phyloP scores from a whole-genome alignment of 2,113 vertebrate species.

The Limnothrissa miodon region DNA sequence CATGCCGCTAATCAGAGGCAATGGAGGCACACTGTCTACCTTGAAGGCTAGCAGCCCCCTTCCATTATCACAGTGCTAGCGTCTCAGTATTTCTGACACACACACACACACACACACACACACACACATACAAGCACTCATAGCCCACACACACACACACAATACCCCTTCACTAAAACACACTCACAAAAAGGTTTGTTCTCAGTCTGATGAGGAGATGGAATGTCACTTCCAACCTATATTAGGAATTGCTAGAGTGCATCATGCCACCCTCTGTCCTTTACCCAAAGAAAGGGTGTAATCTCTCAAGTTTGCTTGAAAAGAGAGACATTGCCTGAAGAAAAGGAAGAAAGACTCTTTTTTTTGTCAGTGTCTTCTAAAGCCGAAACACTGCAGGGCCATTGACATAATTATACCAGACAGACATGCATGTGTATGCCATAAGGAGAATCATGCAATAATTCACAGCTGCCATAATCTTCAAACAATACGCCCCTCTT shows the following conservation, averaged over 20 bases:
- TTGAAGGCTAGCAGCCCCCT: background rate
- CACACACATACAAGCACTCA: background rate
- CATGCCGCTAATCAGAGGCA: background rate
- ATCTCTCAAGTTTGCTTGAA: conserved; percentile 6
- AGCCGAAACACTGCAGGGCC: conserved; percentile 10
- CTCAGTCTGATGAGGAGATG: conserved; percentile 30
- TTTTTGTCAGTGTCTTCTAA: conserved; percentile 18
- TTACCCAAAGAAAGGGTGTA: conserved; percentile 7
- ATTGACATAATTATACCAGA: conserved; percentile 23
- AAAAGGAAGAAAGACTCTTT: background rate
- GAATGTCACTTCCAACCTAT: conserved; percentile 30
- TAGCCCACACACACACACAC: background rate
- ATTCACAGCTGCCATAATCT: background rate
- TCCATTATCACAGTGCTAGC: background rate
- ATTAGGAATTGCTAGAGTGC: conserved; percentile 21
- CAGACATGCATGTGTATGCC: background rate
- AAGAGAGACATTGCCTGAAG: conserved; percentile 8
- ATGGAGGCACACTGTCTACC: background rate
- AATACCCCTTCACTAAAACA: background rate
- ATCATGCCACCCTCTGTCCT: conserved; percentile 22
- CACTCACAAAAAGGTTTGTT: background rate
- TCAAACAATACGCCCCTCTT: conserved; percentile 7
- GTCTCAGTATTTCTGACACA: background rate
- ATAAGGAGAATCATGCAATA: conserved; percentile 12
- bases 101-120: background rate